phyloP scores from a whole-genome alignment of 2,888 invertebrate species.

The Lasiommata megera region DNA sequence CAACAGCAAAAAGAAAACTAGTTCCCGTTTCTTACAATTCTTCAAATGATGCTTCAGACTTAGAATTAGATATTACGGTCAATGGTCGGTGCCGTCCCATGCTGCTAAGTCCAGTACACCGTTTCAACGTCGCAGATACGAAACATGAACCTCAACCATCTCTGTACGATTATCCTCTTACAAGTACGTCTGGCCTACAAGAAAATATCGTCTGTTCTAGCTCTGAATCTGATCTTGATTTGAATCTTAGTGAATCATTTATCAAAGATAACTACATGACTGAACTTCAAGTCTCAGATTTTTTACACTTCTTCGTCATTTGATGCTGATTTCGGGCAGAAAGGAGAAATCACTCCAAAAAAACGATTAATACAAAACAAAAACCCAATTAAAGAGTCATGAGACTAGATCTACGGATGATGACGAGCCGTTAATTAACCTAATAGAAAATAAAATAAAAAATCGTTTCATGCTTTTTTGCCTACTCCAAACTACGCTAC shows the following conservation, averaged over 20 bases:
- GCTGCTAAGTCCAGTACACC: conserved; percentile 30
- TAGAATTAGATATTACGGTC: conserved; percentile 28
- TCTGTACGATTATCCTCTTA: conserved; percentile 36
- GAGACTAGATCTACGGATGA: conserved; percentile 23
- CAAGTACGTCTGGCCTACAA: conserved; percentile 34
- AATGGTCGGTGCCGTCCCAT: conserved; percentile 31
- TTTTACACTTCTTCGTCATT: conserved; percentile 28
- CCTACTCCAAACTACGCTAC: conserved; percentile 18
- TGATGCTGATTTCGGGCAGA: conserved; percentile 32
- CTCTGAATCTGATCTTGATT: conserved; percentile 35
- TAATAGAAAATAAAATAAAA: conserved; percentile 29
- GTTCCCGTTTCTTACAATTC: conserved; percentile 35
- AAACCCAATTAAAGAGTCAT: conserved; percentile 29
- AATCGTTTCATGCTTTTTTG: conserved; percentile 34
- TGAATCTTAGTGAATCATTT: conserved; percentile 36
- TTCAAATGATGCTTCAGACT: conserved; percentile 35
- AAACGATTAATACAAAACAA: conserved; percentile 19
- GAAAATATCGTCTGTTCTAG: conserved; percentile 23
- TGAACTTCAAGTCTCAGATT: conserved; percentile 31
- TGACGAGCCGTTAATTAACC: conserved; percentile 31
- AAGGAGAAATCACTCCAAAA: conserved; percentile 33
- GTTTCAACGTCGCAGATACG: conserved; percentile 28
- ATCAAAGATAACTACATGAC: conserved; percentile 24
- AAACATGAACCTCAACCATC: conserved; percentile 35
- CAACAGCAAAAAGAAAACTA: conserved; percentile 33